These are phyloP conservation scores for Argentina silus DNA, from an alignment of 2,797 vertebrate genomes.

Conservation along the genomic window DNA sequence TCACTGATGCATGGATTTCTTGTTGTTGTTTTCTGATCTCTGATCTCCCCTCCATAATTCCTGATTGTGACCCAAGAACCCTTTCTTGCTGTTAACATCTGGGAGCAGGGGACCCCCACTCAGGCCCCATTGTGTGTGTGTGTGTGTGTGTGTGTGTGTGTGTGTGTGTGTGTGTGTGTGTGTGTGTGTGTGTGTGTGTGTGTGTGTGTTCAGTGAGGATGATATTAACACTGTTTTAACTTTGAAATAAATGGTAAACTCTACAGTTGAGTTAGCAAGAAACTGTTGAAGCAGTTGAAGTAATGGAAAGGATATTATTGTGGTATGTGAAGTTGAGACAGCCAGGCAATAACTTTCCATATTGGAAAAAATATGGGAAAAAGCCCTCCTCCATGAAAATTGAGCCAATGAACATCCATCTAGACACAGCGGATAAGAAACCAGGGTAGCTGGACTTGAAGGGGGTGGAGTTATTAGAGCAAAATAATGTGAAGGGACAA, in stretches of 20 bases:
- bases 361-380: conserved; percentile 21
- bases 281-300: conserved; percentile 24
- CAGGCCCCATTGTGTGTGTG: neutral
- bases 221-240: neutral
- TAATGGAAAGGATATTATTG: conserved; percentile 46
- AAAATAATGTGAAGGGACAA: conserved; percentile 40
- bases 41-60: conserved; percentile 58
- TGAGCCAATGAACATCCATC: conserved; percentile 44
- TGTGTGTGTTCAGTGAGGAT: neutral
- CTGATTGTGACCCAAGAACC: conserved; percentile 34
- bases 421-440: conserved; percentile 41
- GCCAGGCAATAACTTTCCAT: conserved; percentile 65
- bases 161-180: neutral
- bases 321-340: conserved; percentile 57
- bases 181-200: neutral
- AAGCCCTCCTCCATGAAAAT: conserved; percentile 49
- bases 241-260: neutral
- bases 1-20: conserved; percentile 25
- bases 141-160: conserved; percentile 2
- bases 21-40: conserved; percentile 35
- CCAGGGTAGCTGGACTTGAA: conserved; percentile 31
- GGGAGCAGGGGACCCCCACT: conserved; percentile 13
- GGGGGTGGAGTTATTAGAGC: conserved; percentile 53
- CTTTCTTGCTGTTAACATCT: conserved; percentile 44
- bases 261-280: neutral